Percentiles rank a stretch among this genome's conserved stretches.
Conservation (phyloP, 1,140 invertebrate genomes). For the Diachasma alloeum region DNA sequence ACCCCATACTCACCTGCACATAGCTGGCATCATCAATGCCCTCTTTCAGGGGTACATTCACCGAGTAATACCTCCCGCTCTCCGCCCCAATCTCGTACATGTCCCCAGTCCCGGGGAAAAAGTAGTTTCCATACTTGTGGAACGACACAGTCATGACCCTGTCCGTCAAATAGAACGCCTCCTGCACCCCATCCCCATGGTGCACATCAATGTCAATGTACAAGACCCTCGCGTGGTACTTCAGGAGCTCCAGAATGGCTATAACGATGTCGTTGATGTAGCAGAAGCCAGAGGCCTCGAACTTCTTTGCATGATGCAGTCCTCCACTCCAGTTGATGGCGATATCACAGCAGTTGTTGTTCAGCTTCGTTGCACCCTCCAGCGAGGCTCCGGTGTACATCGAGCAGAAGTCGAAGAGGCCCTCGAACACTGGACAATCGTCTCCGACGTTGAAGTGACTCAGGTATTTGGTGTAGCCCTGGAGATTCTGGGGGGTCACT, state of each 20-base stretch:
- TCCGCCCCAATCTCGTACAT: conserved; percentile 98
- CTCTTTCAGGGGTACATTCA: conserved; percentile 96
- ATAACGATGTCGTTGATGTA: conserved; percentile 99
- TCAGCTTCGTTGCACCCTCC: conserved; percentile 93
- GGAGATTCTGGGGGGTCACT: conserved; percentile 95
- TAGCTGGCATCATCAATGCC: conserved; percentile 97
- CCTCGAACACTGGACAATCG: conserved; percentile 99
- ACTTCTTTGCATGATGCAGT: conserved; percentile 99
- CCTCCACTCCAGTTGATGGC: conserved; percentile 99
- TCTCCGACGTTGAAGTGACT: conserved; percentile 97
- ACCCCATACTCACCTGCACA: conserved; percentile 52
- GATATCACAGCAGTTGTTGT: conserved; percentile 94
- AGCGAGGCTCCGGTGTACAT: conserved; percentile 97
- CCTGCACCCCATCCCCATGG: conserved; percentile 99
- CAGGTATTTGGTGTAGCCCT: conserved; percentile 92
- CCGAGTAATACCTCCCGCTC: conserved; percentile 92
- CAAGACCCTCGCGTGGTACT: conserved; percentile 93
- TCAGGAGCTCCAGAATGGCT: conserved; percentile 94
- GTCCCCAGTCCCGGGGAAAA: conserved; percentile 97
- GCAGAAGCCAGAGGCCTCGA: conserved; percentile 97
- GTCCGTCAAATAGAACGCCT: conserved; percentile 98
- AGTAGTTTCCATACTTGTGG: conserved; percentile 98
- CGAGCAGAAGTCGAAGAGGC: conserved; percentile 98
- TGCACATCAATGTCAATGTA: conserved; percentile 99
- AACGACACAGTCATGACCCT: conserved; percentile 99